Percentiles rank a stretch among this genome's conserved stretches.
Evolutionary conservation across 2,797 vertebrate genomes (phyloP).

Genomic region (Tympanoctomys barrerae): DNA sequence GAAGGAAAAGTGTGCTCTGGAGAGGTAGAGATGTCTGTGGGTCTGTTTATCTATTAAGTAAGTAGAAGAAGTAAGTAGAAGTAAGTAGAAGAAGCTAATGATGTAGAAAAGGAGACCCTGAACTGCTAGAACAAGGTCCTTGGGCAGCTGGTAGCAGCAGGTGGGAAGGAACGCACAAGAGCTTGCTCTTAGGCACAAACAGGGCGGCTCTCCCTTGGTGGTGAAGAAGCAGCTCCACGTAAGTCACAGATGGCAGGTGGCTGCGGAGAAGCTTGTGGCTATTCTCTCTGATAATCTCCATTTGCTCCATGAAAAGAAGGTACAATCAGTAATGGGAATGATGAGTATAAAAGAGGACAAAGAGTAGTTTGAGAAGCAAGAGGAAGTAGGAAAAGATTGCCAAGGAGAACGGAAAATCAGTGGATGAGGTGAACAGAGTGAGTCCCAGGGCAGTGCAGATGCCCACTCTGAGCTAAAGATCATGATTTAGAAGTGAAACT

Average conservation of each 20-base stretch:
- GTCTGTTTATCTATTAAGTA: background rate
- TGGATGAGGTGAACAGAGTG: background rate
- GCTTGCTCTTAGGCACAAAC: background rate
- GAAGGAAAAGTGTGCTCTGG: background rate
- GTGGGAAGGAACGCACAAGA: background rate
- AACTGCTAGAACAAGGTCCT: background rate
- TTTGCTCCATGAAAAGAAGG: slow-evolving; percentile 4
- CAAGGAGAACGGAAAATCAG: background rate
- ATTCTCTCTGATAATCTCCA: background rate
- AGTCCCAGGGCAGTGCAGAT: background rate
- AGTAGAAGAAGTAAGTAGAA: too few species aligned
- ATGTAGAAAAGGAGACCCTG: background rate
- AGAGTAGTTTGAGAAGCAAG: background rate
- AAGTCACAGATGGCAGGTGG: background rate
- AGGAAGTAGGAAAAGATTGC: background rate
- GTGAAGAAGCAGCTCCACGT: background rate
- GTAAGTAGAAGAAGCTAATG: background rate
- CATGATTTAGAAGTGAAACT: background rate
- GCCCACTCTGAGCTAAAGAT: background rate
- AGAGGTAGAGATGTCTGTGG: background rate
- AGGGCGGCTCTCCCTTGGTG: too few species aligned
- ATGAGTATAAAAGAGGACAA: background rate
- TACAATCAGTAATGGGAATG: background rate
- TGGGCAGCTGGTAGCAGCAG: too few species aligned
- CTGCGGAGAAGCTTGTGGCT: background rate